phyloP scores from a whole-genome alignment of 2,888 invertebrate genomes.

The Blastobasis adustella region DNA sequence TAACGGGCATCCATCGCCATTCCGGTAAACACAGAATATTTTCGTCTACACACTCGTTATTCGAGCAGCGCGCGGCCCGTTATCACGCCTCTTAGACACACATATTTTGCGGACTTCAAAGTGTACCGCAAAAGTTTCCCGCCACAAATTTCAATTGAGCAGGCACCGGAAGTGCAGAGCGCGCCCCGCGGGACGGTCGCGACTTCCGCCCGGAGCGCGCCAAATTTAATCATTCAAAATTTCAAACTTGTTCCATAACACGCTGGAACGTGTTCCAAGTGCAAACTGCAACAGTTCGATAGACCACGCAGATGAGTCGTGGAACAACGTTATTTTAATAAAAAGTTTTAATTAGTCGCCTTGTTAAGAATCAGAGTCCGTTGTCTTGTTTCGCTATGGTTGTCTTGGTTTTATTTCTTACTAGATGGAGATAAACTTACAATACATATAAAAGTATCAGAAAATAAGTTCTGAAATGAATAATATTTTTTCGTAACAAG shows the following conservation, averaged over 20 bases:
- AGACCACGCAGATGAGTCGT: conserved; percentile 1
- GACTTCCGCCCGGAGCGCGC: conserved; percentile 13
- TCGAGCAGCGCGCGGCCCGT: too few relatives aligned
- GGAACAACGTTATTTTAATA: neutral
- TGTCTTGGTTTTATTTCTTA: too few relatives aligned
- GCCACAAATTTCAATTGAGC: conserved; percentile 35
- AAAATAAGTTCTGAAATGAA: too few relatives aligned
- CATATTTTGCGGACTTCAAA: conserved; percentile 1
- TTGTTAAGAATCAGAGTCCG: too few relatives aligned
- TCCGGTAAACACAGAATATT: too few relatives aligned
- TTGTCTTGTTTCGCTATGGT: too few relatives aligned
- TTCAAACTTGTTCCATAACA: conserved; percentile 21
- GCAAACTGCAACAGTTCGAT: conserved; percentile 8
- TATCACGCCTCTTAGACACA: too few relatives aligned
- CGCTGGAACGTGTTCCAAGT: neutral
- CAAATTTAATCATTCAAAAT: conserved; percentile 33
- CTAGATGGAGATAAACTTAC: too few relatives aligned
- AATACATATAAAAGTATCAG: too few relatives aligned
- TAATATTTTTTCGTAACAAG: too few relatives aligned
- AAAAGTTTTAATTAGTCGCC: neutral
- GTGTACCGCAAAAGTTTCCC: conserved; percentile 9
- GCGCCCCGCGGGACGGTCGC: conserved; percentile 17
- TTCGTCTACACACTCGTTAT: too few relatives aligned
- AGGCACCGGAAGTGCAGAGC: conserved; percentile 25
- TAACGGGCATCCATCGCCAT: too few relatives aligned